Percentiles rank a stretch among this genome's conserved stretches.
These are phyloP conservation scores for Archips crataeganus DNA, from an alignment of 2,888 invertebrate species.

Conservation along the genomic window DNA sequence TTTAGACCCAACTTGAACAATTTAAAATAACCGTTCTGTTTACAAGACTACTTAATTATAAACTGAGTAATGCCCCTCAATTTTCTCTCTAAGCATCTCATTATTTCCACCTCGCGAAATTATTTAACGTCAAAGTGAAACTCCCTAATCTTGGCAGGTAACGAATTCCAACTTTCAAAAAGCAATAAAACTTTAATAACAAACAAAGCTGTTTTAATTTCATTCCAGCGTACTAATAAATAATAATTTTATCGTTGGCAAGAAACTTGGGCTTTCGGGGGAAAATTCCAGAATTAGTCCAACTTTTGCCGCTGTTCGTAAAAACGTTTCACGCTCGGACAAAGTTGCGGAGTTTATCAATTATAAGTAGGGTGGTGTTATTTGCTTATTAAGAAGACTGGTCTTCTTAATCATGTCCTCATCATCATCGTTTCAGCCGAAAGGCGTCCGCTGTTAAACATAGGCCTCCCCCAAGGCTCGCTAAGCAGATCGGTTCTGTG, in stretches of 20 bases:
- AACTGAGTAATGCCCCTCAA: neutral
- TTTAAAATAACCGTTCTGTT: too few species aligned
- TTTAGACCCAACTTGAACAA: too few species aligned
- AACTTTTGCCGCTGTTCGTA: slow-evolving; percentile 44
- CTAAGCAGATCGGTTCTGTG: too few species aligned
- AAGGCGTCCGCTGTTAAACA: too few species aligned
- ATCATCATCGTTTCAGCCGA: too few species aligned
- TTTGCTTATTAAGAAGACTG: slow-evolving; percentile 22
- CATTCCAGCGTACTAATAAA: slow-evolving; percentile 59
- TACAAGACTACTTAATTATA: neutral
- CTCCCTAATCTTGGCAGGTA: slow-evolving; percentile 20
- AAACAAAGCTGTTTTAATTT: slow-evolving; percentile 41
- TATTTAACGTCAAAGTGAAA: slow-evolving; percentile 9
- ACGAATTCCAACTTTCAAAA: slow-evolving; percentile 37
- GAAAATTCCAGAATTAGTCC: slow-evolving; percentile 58
- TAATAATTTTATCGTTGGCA: slow-evolving; percentile 64
- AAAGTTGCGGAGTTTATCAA: slow-evolving; percentile 64
- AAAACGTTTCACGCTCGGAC: slow-evolving; percentile 53
- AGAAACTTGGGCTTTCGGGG: slow-evolving; percentile 54
- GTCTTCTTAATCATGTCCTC: neutral
- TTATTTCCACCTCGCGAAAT: neutral
- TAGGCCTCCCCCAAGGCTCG: too few species aligned
- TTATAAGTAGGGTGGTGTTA: slow-evolving; percentile 56
- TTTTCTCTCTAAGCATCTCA: neutral
- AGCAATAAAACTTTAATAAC: slow-evolving; percentile 41